These are phyloP conservation scores for Dendrolimus kikuchii DNA, from an alignment of 1,140 invertebrate genomes.

Conservation along the genomic window DNA sequence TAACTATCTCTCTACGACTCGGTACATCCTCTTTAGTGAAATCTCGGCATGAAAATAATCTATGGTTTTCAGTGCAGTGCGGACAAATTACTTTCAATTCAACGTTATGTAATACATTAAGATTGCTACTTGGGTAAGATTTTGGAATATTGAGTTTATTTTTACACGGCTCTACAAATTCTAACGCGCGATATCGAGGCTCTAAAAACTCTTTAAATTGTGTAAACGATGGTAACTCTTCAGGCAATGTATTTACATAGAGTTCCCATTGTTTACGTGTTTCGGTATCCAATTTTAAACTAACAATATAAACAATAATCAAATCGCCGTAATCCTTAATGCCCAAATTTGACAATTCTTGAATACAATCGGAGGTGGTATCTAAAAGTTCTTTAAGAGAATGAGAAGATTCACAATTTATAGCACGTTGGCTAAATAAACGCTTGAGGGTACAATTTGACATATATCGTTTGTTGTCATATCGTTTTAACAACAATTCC, in stretches of 20 bases:
- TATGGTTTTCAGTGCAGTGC: too few relatives aligned
- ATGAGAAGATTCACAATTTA: constrained; percentile 13
- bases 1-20: constrained; percentile 3
- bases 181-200: constrained; percentile 8
- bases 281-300: constrained; percentile 9
- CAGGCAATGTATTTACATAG: neutral
- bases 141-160: too few relatives aligned
- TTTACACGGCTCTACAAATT: too few relatives aligned
- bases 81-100: too few relatives aligned
- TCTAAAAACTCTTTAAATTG: constrained; percentile 14
- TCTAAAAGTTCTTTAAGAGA: constrained; percentile 20
- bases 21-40: constrained; percentile 8
- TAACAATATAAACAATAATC: too few relatives aligned
- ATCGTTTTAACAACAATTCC: constrained; percentile 13
- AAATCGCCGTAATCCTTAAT: constrained; percentile 13
- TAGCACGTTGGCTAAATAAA: constrained; percentile 17
- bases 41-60: constrained; percentile 5
- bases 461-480: constrained; percentile 16
- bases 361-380: constrained; percentile 19
- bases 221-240: constrained; percentile 8
- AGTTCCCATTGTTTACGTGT: constrained; percentile 8
- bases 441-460: constrained; percentile 8
- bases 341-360: constrained; percentile 18
- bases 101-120: too few relatives aligned
- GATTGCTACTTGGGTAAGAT: too few relatives aligned